phyloP scores from a whole-genome alignment of 2,888 invertebrate species.

The Nemurella pictetii region DNA sequence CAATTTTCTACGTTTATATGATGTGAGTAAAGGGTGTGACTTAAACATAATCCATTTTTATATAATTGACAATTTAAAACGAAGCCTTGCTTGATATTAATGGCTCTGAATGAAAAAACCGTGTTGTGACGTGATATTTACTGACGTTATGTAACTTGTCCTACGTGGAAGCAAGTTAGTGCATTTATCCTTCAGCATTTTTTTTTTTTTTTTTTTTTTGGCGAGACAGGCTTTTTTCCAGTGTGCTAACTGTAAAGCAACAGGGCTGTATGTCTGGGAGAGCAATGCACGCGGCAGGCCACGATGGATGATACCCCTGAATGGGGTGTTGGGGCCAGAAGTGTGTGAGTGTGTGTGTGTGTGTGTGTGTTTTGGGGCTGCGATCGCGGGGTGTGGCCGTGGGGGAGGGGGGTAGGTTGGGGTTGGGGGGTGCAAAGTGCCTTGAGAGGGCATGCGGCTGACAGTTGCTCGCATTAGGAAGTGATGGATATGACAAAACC shows the following conservation, averaged over 20 bases:
- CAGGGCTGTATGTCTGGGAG: slow-evolving; percentile 20
- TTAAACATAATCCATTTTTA: neutral
- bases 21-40: neutral
- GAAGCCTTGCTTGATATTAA: neutral
- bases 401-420: slow-evolving; percentile 5
- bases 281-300: neutral
- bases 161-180: neutral
- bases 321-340: neutral
- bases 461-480: slow-evolving; percentile 40
- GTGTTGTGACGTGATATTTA: neutral
- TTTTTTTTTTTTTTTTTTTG: neutral
- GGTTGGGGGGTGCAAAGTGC: slow-evolving; percentile 33
- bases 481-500: slow-evolving; percentile 41
- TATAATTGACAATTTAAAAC: neutral
- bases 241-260: slow-evolving; percentile 34
- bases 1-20: neutral
- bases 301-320: slow-evolving; percentile 12
- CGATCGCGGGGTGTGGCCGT: neutral
- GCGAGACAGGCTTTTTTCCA: neutral
- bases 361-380: slow-evolving; percentile 14
- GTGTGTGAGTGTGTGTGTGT: slow-evolving; percentile 10
- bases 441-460: slow-evolving; percentile 37
- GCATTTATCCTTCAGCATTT: neutral
- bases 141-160: neutral
- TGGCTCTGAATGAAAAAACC: neutral